Evolutionary conservation across 2,113 vertebrate genomes (phyloP), one percentile per base, ranked within the genome.

Genomic region (Hydrochoerus hydrochaeris): DNA sequence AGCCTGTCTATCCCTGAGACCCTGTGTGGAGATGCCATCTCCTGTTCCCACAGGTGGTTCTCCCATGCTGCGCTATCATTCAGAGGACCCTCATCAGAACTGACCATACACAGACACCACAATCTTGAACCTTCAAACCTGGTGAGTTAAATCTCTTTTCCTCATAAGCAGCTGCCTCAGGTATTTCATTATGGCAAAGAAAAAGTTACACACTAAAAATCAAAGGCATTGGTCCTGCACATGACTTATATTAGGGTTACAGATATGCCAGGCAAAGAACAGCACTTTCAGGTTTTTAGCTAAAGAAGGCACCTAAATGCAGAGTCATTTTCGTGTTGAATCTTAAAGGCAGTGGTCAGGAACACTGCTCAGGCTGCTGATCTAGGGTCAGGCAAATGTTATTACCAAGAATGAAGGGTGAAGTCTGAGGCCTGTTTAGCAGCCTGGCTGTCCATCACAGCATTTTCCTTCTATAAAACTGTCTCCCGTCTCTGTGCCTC

Each of bases 71-170:
- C n/a, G 20, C 49, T 49, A 30, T 9, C 22, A 5, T 10, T 35
- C 60, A 85, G 30, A 85, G 41, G 30, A 28, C 44, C 10, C 30
- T n/a, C 19, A n/a, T 49, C 19, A 86, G 83, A 85, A 49, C 41
- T 22, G 5, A 49, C 5, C 6, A 5, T 2, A 35, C 1, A 0
- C 17, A 65, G 60, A 30, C 35, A 16, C n/a, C 11, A 22, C 11
- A 11, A 73, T 4, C 71, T 75, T 75, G 65, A 44, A 44, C 3
- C 22, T 44, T 10, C 22, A 44, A n/a, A 85, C 49, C 30, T 22
- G 44, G 20, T 65, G 44, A 22, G 22, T 65, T 35, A 49, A 35
- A 44, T 75, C 38, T 75, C 60, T 63, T 46, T 85, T 85, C 83
- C 44, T 32, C 41, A 46, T 17, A 63, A 57, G 24, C n/a, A 38